phyloP scores from a whole-genome alignment of 2,797 vertebrate species.

The Coranthus polyacanthus region DNA sequence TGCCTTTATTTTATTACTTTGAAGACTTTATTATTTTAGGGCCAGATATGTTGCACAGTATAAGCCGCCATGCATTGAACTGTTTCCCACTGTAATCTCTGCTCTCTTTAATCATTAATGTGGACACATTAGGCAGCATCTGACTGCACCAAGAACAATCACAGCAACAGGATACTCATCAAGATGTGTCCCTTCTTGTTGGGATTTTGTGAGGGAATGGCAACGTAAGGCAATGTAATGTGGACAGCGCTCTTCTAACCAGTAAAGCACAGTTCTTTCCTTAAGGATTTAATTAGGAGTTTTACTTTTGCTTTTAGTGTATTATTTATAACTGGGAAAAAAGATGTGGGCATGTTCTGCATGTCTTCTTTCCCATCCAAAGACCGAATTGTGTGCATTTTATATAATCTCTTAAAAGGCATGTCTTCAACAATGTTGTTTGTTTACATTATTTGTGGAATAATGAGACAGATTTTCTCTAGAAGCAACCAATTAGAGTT shows the following conservation, averaged over 20 bases:
- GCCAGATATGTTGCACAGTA: constrained; percentile 9
- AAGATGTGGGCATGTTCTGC: no score
- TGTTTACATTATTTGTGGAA: constrained; percentile 15
- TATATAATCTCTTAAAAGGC: background rate
- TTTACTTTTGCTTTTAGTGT: no score
- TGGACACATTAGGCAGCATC: constrained; percentile 57
- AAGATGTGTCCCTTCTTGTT: constrained; percentile 13
- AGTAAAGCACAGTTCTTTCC: no score
- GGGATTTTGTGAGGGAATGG: background rate
- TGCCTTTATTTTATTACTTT: background rate
- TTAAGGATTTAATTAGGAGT: no score
- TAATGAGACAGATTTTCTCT: constrained; percentile 24
- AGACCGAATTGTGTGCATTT: constrained; percentile 4
- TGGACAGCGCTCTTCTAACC: no score
- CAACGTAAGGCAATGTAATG: no score
- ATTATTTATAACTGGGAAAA: no score
- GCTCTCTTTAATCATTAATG: constrained; percentile 66
- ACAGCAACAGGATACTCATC: constrained; percentile 35
- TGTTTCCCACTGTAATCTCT: constrained; percentile 38
- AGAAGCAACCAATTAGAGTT: constrained; percentile 22
- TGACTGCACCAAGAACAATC: constrained; percentile 46
- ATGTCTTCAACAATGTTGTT: constrained; percentile 11
- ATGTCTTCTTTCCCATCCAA: no score
- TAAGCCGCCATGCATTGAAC: constrained; percentile 14
- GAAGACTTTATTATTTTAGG: background rate